These are phyloP conservation scores for Nesoenas mayeri DNA, from an alignment of 2,113 vertebrate species.

Conservation along the genomic window DNA sequence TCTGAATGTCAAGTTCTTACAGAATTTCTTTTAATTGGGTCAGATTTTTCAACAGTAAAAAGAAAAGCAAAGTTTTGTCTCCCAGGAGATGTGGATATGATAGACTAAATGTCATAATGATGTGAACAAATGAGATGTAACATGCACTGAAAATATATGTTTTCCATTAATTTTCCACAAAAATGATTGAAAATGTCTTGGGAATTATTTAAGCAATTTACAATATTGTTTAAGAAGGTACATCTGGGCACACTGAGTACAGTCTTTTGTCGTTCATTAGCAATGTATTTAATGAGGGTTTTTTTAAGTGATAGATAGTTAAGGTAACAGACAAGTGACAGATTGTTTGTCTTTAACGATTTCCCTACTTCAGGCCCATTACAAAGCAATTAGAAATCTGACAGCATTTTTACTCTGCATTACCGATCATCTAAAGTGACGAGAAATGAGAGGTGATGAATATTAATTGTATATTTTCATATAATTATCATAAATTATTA, in stretches of 20 bases:
- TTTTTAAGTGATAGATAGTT: conserved; percentile 88
- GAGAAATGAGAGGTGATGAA: conserved; percentile 87
- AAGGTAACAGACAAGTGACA: conserved; percentile 91
- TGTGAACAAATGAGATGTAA: conserved; percentile 73
- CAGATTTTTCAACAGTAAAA: conserved; percentile 32
- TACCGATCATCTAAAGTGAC: conserved; percentile 88
- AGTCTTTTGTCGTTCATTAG: conserved; percentile 88
- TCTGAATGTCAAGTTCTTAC: not conserved
- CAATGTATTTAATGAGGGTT: conserved; percentile 87
- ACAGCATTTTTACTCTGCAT: conserved; percentile 88
- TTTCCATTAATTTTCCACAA: conserved; percentile 70
- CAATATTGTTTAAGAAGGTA: conserved; percentile 77
- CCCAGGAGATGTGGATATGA: conserved; percentile 63
- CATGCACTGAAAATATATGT: conserved; percentile 64
- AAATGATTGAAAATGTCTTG: conserved; percentile 75
- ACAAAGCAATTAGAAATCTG: conserved; percentile 91
- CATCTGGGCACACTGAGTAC: conserved; percentile 71
- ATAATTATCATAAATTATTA: conserved; percentile 91
- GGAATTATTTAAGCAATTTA: conserved; percentile 77
- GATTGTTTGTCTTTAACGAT: conserved; percentile 90
- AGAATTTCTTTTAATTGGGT: not conserved
- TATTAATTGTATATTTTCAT: conserved; percentile 89
- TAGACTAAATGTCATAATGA: conserved; percentile 76
- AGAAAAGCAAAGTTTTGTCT: conserved; percentile 59
- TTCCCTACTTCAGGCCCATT: conserved; percentile 87